Percentiles rank a stretch among this genome's conserved stretches.
Evolutionary conservation across 2,113 vertebrate genomes (phyloP).

Genomic region (Perca fluviatilis): DNA sequence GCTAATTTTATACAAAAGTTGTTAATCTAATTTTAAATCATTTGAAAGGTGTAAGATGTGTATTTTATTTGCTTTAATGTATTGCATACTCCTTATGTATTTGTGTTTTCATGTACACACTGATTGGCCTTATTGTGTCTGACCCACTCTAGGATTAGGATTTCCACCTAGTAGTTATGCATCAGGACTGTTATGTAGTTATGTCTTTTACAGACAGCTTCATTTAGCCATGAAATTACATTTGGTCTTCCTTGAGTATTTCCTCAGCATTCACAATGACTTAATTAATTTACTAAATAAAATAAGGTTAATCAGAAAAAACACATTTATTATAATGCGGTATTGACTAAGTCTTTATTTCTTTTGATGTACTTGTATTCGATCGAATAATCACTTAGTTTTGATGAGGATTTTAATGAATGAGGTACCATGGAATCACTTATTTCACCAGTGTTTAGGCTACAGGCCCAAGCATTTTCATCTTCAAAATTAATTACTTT

Average conservation of each 20-base stretch:
- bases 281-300: neutral
- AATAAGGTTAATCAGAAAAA: neutral
- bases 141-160: neutral
- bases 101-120: constrained; percentile 3
- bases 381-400: neutral
- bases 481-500: neutral
- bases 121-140: constrained; percentile 11
- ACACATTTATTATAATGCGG: neutral
- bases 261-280: neutral
- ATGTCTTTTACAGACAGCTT: constrained; percentile 8
- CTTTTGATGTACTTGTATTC: neutral
- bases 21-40: neutral
- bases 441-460: neutral
- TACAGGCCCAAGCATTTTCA: neutral
- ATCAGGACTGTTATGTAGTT: neutral
- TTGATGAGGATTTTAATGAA: neutral
- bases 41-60: neutral
- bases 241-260: neutral
- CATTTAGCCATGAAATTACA: neutral
- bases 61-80: constrained; percentile 17
- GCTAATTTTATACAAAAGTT: neutral
- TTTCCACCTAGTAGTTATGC: constrained; percentile 6
- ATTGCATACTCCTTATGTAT: constrained; percentile 2
- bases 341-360: neutral
- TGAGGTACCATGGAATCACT: neutral